Evolutionary conservation across 92 coral and sea anemone genomes (phyloP).

Genomic region (Porites cylindrica): DNA sequence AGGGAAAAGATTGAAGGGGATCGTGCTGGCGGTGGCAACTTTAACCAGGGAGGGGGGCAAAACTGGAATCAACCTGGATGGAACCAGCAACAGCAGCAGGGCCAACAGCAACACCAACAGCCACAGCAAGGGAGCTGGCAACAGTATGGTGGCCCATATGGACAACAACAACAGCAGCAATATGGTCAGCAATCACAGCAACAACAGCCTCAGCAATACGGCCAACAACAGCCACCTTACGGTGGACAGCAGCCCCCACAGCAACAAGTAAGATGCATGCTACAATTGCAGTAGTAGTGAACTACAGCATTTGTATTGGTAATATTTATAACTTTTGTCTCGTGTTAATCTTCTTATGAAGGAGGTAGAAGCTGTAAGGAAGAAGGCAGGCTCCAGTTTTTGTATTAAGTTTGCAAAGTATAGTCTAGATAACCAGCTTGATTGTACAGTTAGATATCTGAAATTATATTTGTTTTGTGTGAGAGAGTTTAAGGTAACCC

Average conservation of each 20-base stretch:
- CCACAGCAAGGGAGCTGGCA: constrained; percentile 59
- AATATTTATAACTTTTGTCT: no score
- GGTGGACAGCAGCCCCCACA: constrained; percentile 45
- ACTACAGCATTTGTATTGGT: no score
- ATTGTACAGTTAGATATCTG: no score
- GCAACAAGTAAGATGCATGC: constrained; percentile 32
- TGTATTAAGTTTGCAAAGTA: no score
- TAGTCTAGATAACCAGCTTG: no score
- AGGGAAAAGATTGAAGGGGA: constrained; percentile 89
- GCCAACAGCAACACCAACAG: constrained; percentile 79
- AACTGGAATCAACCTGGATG: constrained; percentile 74
- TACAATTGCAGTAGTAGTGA: neutral
- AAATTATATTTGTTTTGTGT: no score
- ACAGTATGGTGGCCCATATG: constrained; percentile 72
- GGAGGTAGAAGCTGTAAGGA: no score
- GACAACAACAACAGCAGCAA: constrained; percentile 67
- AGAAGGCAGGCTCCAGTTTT: no score
- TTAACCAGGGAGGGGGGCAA: constrained; percentile 57
- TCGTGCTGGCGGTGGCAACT: constrained; percentile 50
- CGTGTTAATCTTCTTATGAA: no score
- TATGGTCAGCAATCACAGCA: constrained; percentile 37
- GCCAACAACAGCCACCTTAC: constrained; percentile 13
- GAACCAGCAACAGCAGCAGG: constrained; percentile 90
- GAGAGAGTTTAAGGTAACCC: no score
- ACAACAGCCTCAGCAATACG: constrained; percentile 37